Conservation (phyloP, 2,797 vertebrate species). For the Onychomys arenicola region DNA sequence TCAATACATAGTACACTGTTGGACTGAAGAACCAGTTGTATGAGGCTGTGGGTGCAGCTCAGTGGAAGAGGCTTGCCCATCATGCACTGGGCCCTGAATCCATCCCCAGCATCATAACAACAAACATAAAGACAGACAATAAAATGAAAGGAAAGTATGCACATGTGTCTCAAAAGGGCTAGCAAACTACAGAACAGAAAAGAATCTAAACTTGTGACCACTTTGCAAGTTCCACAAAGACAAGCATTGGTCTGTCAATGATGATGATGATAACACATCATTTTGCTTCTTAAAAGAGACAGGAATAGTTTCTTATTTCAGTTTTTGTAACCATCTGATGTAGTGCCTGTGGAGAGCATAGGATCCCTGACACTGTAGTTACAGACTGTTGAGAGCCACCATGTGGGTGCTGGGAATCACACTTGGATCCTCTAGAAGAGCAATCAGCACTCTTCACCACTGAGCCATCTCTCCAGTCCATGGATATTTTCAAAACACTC, state of each 20-base stretch:
- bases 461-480: background rate
- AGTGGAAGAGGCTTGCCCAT: background rate
- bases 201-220: background rate
- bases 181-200: background rate
- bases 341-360: too few species aligned
- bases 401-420: background rate
- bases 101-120: background rate
- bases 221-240: constrained; percentile 4
- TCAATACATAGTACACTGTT: background rate
- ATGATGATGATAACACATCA: background rate
- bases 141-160: background rate
- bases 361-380: too few species aligned
- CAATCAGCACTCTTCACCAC: too few species aligned
- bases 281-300: constrained; percentile 35
- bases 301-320: constrained; percentile 7
- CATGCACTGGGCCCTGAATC: background rate
- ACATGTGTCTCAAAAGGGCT: background rate
- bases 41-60: background rate
- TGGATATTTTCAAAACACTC: constrained; percentile 22
- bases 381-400: background rate
- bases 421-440: background rate
- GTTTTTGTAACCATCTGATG: background rate
- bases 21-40: background rate
- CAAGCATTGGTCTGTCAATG: background rate
- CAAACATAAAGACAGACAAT: background rate